Evolutionary conservation across 2,113 vertebrate genomes (phyloP).

Genomic region (Ctenomys sociabilis): DNA sequence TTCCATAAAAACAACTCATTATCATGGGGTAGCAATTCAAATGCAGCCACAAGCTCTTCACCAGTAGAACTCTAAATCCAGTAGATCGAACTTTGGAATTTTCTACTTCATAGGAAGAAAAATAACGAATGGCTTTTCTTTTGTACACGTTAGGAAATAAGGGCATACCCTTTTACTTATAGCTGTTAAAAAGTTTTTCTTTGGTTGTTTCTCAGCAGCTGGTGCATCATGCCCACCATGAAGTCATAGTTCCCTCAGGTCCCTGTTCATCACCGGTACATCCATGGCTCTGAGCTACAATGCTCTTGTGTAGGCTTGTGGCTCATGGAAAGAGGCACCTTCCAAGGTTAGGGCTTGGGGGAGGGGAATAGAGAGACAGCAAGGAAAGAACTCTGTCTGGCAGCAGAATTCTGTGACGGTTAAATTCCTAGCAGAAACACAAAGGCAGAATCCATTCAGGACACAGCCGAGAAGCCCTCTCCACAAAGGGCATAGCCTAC

Average conservation of each 20-base stretch:
- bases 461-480: background rate
- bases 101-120: background rate
- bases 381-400: background rate
- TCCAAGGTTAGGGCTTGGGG: background rate
- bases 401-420: background rate
- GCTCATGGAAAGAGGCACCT: background rate
- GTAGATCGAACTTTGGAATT: background rate
- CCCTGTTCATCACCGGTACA: background rate
- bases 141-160: background rate
- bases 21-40: background rate
- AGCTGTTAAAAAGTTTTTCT: background rate
- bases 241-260: background rate
- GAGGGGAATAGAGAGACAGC: background rate
- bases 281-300: background rate
- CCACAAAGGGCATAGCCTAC: no score
- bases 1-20: slow-evolving; percentile 24
- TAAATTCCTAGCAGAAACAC: slow-evolving; percentile 1
- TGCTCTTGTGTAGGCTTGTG: background rate
- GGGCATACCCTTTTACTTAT: background rate
- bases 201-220: slow-evolving; percentile 11
- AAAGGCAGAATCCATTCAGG: background rate
- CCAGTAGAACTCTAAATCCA: background rate
- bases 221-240: background rate
- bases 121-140: background rate
- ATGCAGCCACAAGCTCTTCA: background rate